Base-by-base conservation (phyloP, 2,888 invertebrate genomes). In the Leucophenga maculata region DNA sequence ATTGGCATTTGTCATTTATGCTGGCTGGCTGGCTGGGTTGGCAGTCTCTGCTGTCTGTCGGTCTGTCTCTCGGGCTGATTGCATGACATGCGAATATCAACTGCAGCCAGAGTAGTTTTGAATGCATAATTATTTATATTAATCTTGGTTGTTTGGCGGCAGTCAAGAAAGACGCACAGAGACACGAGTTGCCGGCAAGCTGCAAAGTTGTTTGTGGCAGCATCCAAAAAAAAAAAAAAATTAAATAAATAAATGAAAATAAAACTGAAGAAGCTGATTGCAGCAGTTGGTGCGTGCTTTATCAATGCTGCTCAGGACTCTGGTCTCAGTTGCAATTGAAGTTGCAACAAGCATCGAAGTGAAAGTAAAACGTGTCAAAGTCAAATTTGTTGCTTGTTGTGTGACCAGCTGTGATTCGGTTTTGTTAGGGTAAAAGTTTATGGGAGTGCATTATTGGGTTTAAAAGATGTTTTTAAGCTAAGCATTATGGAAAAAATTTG, bases 111-210 rank as follows among this genome's bases (percentile, higher is more conserved):
- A 13, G 62, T 44, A 62, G 44, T 50, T 20, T 50, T 31, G 79
- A 69, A 74, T 69, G 74, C 74, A 78, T 80, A 80, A 80, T 84
- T 80, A 84, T 80, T 84, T 78, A 78, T 84, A 79, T 82, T 84
- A 84, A 80, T 78, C 84, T 82, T 69, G 82, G 80, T n/a, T n/a
- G 84, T 84, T 83, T 57, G 69, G 26, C 52, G 55, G 31, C 26
- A 55, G 60, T 39, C 46, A 26, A 18, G 54, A 32, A 71, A 71
- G 74, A 72, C 16, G 22, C 6, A 31, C 59, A 32, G 14, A 32
- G 31, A 26, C 8, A 32, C n/a, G 20, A 52, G n/a, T 52, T 31
- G 54, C 11, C 52, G 20, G 18, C 48, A 16, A 52, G 18, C n/a
- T 20, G 20, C n/a, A 9, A 52, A 6, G 20, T 18, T 16, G 20